phyloP scores from a whole-genome alignment of 2,888 invertebrate genomes.

The Diogma glabrata region DNA sequence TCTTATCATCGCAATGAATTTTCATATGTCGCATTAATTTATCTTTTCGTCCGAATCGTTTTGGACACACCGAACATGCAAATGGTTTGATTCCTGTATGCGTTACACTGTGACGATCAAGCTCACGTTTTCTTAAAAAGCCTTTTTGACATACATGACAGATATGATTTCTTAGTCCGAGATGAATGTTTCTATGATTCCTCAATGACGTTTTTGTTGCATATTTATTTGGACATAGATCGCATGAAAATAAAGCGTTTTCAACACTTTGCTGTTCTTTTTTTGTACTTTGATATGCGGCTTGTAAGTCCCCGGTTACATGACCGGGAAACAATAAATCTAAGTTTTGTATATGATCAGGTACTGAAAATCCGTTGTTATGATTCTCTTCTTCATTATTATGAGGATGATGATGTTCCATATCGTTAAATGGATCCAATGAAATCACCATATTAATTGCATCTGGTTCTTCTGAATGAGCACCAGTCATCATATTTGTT shows the following conservation, averaged over 20 bases:
- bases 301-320: slow-evolving; percentile 17
- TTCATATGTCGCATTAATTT: slow-evolving; percentile 55
- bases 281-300: slow-evolving; percentile 6
- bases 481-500: neutral
- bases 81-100: slow-evolving; percentile 58
- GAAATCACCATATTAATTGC: slow-evolving; percentile 22
- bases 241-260: slow-evolving; percentile 26
- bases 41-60: slow-evolving; percentile 55
- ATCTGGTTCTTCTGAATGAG: neutral
- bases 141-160: slow-evolving; percentile 56
- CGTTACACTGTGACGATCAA: slow-evolving; percentile 54
- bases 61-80: slow-evolving; percentile 54
- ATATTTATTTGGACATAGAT: slow-evolving; percentile 41
- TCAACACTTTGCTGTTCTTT: slow-evolving; percentile 8
- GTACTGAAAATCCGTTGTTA: neutral
- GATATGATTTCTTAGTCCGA: slow-evolving; percentile 44
- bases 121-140: slow-evolving; percentile 55
- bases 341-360: slow-evolving; percentile 11
- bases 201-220: slow-evolving; percentile 41
- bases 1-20: slow-evolving; percentile 50
- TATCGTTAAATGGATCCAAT: slow-evolving; percentile 24
- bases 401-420: slow-evolving; percentile 14
- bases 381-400: neutral
- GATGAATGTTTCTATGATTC: slow-evolving; percentile 43
- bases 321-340: slow-evolving; percentile 19